These are phyloP conservation scores for Lateolabrax maculatus DNA, from an alignment of 2,797 vertebrate species.

Conservation along the genomic window DNA sequence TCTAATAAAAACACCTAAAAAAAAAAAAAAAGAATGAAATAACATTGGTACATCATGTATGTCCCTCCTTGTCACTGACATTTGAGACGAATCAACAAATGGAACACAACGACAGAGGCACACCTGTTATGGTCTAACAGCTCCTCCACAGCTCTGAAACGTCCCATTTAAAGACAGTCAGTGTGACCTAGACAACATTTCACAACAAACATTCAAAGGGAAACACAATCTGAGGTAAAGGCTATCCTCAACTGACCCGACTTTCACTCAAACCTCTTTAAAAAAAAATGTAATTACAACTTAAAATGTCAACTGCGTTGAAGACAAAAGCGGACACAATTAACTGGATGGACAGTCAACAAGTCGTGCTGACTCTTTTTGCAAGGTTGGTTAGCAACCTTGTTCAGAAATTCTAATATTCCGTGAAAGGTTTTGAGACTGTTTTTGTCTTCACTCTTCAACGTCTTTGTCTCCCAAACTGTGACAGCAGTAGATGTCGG, in stretches of 20 bases:
- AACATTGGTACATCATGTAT: conserved; percentile 38
- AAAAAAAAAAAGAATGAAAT: conserved; percentile 19
- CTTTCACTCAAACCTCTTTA: conserved; percentile 33
- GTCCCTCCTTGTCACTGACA: conserved; percentile 34
- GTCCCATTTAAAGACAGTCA: conserved; percentile 19
- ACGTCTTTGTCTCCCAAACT: conserved; percentile 29
- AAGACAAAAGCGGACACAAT: conserved; percentile 9
- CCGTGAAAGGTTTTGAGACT: not conserved
- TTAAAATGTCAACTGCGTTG: conserved; percentile 35
- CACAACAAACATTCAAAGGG: conserved; percentile 46
- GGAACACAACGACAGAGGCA: conserved; percentile 5
- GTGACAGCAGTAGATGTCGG: conserved; percentile 12
- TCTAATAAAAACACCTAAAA: conserved; percentile 41
- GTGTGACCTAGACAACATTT: conserved; percentile 37
- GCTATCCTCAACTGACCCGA: conserved; percentile 29
- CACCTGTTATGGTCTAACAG: not conserved
- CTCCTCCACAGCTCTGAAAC: conserved; percentile 21
- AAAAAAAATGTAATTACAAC: conserved; percentile 40
- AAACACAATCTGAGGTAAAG: conserved; percentile 68
- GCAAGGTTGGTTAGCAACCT: conserved; percentile 14
- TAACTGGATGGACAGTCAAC: conserved; percentile 1
- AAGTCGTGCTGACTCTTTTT: not conserved
- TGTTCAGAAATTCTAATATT: conserved; percentile 4
- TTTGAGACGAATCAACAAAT: conserved; percentile 21
- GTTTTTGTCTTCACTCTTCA: conserved; percentile 9